Percentiles rank a stretch among this genome's conserved stretches.
These are phyloP conservation scores for Danaus chrysippus DNA, from an alignment of 2,888 invertebrate species.

Conservation along the genomic window DNA sequence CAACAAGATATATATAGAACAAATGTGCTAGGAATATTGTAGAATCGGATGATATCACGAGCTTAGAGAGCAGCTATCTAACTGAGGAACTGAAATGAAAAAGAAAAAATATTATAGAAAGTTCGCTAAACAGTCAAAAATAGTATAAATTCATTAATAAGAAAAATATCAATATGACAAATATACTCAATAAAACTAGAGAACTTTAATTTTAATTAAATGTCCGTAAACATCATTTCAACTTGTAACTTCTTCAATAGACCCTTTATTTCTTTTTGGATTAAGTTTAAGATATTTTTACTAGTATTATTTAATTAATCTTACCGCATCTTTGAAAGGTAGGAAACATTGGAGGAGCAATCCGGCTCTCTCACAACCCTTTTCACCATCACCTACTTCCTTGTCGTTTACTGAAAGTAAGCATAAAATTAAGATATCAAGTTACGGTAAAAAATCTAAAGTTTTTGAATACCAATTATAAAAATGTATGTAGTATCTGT, in stretches of 20 bases:
- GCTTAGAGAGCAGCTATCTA: not conserved
- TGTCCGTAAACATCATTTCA: too few species aligned
- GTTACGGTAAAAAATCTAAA: not conserved
- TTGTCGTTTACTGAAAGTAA: slow-evolving; percentile 49
- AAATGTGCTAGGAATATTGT: too few species aligned
- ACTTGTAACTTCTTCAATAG: too few species aligned
- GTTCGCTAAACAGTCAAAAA: not conserved
- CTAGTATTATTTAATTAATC: slow-evolving; percentile 6
- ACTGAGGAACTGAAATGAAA: not conserved
- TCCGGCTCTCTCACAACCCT: slow-evolving; percentile 50
- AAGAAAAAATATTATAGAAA: not conserved
- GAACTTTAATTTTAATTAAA: too few species aligned
- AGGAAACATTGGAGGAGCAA: slow-evolving; percentile 42
- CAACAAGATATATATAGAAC: too few species aligned
- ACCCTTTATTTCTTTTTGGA: too few species aligned
- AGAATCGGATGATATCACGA: too few species aligned
- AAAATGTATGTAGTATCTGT: not conserved
- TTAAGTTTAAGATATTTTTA: too few species aligned
- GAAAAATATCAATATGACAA: too few species aligned
- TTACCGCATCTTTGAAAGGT: slow-evolving; percentile 42
- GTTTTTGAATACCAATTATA: too few species aligned
- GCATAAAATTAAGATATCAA: not conserved
- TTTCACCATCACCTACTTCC: slow-evolving; percentile 43
- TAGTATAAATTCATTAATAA: too few species aligned
- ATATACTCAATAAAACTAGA: too few species aligned